Evolutionary conservation across 2,797 vertebrate species (phyloP).

Genomic region (Muscicapa comitata): DNA sequence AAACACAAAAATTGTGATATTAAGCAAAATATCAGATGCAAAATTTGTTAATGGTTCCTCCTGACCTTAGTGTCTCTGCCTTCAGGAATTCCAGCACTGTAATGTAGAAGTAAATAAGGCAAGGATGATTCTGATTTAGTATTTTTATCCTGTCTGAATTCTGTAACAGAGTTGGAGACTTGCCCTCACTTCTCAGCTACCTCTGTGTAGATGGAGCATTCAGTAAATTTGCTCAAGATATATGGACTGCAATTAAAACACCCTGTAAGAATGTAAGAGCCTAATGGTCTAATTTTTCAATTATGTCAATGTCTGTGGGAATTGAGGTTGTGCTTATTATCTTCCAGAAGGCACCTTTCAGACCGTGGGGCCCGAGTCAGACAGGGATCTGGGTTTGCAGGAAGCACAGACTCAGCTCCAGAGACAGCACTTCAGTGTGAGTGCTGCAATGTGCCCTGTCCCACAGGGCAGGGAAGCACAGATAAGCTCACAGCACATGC

Average conservation of each 20-base stretch:
- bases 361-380: not conserved
- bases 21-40: not conserved
- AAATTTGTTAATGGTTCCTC: not conserved
- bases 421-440: not conserved
- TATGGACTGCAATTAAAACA: constrained; percentile 32
- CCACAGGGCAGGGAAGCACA: not conserved
- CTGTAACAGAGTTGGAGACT: not conserved
- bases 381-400: not conserved
- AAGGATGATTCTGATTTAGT: not conserved
- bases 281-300: constrained; percentile 53
- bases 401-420: not conserved
- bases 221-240: not conserved
- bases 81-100: not conserved
- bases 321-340: constrained; percentile 7
- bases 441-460: not conserved
- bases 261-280: not conserved
- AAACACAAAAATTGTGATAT: not conserved
- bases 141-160: not conserved
- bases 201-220: not conserved
- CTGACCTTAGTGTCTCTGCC: not conserved
- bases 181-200: not conserved
- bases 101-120: not conserved
- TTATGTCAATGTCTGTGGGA: constrained; percentile 12
- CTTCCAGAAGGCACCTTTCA: constrained; percentile 27
- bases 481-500: not conserved